Evolutionary conservation across 92 coral and sea anemone genomes (phyloP).

Genomic region (Palythoa grandis): DNA sequence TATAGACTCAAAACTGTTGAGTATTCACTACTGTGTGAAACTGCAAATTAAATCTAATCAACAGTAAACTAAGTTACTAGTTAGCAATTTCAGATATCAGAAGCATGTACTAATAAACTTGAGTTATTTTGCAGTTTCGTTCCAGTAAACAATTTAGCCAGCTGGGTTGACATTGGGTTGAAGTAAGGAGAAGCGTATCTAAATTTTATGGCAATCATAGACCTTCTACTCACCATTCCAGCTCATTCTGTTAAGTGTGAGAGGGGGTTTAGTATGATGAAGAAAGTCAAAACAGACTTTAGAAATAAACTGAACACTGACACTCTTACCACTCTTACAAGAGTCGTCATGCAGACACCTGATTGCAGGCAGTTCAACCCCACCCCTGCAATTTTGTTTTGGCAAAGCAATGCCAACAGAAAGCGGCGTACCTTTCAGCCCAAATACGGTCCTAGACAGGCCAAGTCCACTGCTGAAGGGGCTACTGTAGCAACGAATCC

Average conservation of each 20-base stretch:
- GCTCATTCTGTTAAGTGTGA: conserved; percentile 50
- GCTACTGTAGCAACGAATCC: background rate
- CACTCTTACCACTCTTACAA: conserved; percentile 36
- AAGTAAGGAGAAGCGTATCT: conserved; percentile 4
- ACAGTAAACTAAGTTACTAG: conserved; percentile 3
- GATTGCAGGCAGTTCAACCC: conserved; percentile 44
- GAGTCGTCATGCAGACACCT: conserved; percentile 36
- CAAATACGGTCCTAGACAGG: conserved; percentile 8
- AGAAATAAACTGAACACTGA: conserved; percentile 32
- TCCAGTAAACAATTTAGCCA: conserved; percentile 21
- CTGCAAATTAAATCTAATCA: conserved; percentile 17
- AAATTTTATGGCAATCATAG: conserved; percentile 35
- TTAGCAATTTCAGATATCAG: background rate
- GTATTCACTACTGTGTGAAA: conserved; percentile 14
- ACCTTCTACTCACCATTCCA: conserved; percentile 48
- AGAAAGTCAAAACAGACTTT: conserved; percentile 46
- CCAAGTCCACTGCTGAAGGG: conserved; percentile 5
- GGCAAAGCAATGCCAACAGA: conserved; percentile 19
- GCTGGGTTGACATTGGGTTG: conserved; percentile 16
- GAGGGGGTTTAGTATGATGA: conserved; percentile 41
- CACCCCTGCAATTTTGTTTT: conserved; percentile 37
- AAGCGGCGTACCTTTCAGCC: conserved; percentile 32
- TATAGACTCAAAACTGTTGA: conserved; percentile 13
- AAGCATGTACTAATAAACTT: conserved; percentile 7
- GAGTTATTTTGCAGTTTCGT: conserved; percentile 11